Percentiles rank a stretch among this genome's conserved stretches.
Conservation (phyloP, 1,140 invertebrate genomes). For the Gryllus bimaculatus region DNA sequence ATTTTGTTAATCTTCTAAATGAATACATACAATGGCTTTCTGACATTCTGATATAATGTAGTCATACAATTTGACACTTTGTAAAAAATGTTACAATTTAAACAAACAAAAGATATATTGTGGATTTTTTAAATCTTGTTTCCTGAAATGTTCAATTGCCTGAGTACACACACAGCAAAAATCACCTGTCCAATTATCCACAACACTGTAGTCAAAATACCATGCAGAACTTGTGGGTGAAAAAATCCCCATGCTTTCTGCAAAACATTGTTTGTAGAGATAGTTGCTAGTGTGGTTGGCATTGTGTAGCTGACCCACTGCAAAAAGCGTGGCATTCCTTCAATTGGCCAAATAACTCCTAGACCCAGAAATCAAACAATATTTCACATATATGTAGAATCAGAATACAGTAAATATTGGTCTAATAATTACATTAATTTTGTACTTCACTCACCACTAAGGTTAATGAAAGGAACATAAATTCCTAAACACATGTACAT, state of each 20-base stretch:
- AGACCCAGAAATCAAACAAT: slow-evolving; percentile 18
- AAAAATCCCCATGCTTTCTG: slow-evolving; percentile 46
- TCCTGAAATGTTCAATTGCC: not conserved
- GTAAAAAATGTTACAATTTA: not conserved
- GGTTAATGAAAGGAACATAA: not conserved
- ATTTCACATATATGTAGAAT: no score
- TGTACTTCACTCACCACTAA: not conserved
- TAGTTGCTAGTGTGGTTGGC: slow-evolving; percentile 57
- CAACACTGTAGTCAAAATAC: slow-evolving; percentile 44
- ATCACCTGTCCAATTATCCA: slow-evolving; percentile 39
- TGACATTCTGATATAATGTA: no score
- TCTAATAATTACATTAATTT: not conserved
- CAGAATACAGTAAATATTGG: slow-evolving; percentile 23
- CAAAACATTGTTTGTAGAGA: slow-evolving; percentile 51
- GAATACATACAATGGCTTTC: no score
- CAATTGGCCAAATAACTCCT: slow-evolving; percentile 88
- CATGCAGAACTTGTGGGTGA: slow-evolving; percentile 45
- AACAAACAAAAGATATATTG: not conserved
- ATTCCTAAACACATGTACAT: not conserved
- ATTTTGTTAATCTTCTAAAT: no score
- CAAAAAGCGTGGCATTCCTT: slow-evolving; percentile 55
- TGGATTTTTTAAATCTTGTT: not conserved
- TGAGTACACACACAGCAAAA: not conserved
- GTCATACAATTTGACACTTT: no score
- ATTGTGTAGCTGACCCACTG: slow-evolving; percentile 44